phyloP scores from a whole-genome alignment of 2,797 vertebrate species.

The Pseudocheirus occidentalis region DNA sequence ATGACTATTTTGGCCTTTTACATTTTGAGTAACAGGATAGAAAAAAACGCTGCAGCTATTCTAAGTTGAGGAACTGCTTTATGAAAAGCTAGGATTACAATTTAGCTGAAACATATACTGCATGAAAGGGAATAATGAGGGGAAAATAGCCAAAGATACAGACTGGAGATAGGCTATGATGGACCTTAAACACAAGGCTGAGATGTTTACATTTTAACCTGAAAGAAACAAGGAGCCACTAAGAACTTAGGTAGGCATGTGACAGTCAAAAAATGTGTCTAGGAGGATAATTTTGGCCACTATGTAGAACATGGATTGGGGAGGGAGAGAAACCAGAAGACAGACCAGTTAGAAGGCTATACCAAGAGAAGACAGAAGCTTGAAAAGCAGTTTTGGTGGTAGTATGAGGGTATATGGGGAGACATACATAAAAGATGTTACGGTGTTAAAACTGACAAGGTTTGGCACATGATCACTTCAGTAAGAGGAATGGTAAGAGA shows the following conservation, averaged over 20 bases:
- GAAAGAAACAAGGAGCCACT: background rate
- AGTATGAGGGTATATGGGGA: background rate
- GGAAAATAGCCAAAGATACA: background rate
- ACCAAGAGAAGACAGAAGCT: background rate
- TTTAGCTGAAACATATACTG: background rate
- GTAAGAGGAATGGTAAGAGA: background rate
- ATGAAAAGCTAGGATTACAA: background rate
- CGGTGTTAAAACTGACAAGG: background rate
- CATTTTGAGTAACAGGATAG: background rate
- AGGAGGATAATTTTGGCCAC: too few species aligned
- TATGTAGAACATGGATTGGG: too few species aligned
- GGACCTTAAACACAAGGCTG: background rate
- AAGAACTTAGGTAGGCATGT: background rate
- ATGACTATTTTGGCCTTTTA: background rate
- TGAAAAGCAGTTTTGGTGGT: background rate
- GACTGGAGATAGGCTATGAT: background rate
- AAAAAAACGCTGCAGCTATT: background rate
- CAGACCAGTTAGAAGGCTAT: background rate
- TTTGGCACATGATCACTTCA: background rate
- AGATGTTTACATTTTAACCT: background rate
- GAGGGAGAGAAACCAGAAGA: background rate
- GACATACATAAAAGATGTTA: background rate
- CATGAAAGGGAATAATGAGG: background rate
- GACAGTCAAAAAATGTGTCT: background rate
- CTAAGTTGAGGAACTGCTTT: background rate